Evolutionary conservation across 2,888 invertebrate species (phyloP).

Genomic region (Danaus chrysippus): DNA sequence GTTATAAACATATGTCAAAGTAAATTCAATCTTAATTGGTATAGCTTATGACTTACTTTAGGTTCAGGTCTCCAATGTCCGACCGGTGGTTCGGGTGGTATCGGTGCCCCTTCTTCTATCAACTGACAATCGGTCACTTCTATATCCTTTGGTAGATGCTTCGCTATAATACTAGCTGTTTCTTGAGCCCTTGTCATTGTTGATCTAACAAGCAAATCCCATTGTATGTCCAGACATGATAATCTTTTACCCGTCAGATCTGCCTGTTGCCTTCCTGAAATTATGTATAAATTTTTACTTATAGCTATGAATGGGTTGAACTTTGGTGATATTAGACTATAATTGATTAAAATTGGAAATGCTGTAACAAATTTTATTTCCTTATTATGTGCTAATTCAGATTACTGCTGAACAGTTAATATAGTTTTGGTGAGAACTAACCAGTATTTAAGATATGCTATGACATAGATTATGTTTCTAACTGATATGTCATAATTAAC

Average conservation of each 20-base stretch:
- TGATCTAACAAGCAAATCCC: constrained; percentile 89
- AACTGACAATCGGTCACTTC: constrained; percentile 83
- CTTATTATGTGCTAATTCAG: no score
- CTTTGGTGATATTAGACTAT: no score
- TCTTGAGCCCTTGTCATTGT: constrained; percentile 97
- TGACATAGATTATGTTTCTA: no score
- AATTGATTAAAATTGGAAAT: no score
- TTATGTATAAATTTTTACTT: background rate
- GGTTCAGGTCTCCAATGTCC: constrained; percentile 92
- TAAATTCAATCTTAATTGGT: no score
- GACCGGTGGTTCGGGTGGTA: constrained; percentile 95
- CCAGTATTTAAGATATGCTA: no score
- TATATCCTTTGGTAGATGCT: constrained; percentile 80
- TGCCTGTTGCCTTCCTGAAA: constrained; percentile 90
- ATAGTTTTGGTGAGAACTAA: no score
- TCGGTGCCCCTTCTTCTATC: constrained; percentile 95
- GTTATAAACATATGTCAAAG: background rate
- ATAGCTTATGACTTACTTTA: constrained; percentile 52
- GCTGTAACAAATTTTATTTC: no score
- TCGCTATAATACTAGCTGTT: constrained; percentile 90
- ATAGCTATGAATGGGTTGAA: no score
- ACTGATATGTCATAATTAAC: no score
- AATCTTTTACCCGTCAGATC: constrained; percentile 90
- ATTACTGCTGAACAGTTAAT: no score
- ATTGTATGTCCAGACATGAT: constrained; percentile 86